Conservation (phyloP, 2,113 vertebrate species). For the Cryptomyrus ogoouensis region DNA sequence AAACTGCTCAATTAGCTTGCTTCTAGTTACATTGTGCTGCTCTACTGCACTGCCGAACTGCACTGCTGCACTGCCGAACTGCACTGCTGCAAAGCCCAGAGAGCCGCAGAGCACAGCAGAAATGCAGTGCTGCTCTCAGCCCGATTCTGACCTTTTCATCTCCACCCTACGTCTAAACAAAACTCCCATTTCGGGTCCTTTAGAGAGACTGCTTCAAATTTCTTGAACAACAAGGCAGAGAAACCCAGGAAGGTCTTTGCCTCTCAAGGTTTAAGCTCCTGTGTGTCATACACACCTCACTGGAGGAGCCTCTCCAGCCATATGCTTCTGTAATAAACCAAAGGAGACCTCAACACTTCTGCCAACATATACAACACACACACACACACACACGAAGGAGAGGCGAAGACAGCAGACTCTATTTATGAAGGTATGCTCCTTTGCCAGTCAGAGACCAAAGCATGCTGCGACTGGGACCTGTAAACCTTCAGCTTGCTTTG, state of each 20-base stretch:
- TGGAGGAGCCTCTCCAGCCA: not conserved
- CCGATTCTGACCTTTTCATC: conserved; percentile 30
- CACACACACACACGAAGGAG: not conserved
- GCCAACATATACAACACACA: not conserved
- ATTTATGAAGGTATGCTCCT: not conserved
- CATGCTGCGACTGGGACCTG: not conserved
- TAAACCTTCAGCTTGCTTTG: not conserved
- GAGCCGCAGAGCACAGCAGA: conserved; percentile 19
- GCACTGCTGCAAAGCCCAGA: conserved; percentile 25
- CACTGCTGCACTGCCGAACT: conserved; percentile 12
- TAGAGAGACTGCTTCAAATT: not conserved
- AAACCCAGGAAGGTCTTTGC: conserved; percentile 2
- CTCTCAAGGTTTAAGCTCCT: not conserved
- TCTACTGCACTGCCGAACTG: not conserved
- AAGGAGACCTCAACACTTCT: not conserved
- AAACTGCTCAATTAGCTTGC: not conserved
- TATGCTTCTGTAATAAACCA: not conserved
- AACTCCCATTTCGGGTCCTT: conserved; percentile 13
- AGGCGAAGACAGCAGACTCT: not conserved
- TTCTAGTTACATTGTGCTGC: not conserved
- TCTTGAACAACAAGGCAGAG: not conserved
- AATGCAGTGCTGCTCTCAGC: conserved; percentile 31
- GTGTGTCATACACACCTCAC: not conserved
- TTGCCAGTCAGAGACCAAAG: not conserved
- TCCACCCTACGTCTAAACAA: conserved; percentile 37